Evolutionary conservation across 2,113 vertebrate genomes (phyloP), one percentile per base, ranked within the genome.

Genomic region (Pantherophis guttatus): DNA sequence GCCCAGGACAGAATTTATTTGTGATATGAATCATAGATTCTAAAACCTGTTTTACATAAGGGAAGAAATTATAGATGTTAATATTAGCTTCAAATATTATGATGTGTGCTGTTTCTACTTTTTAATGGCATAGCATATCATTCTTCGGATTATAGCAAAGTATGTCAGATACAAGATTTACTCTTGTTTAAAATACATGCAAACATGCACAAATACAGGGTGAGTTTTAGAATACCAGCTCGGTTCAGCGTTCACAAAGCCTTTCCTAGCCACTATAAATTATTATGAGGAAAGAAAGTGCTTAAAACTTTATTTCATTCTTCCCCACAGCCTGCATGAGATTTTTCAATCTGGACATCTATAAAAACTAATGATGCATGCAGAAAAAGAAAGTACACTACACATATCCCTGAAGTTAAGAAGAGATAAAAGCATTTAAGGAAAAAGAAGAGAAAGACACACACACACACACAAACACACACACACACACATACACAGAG

Each of bases 171-270:
- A 86, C 48, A 86, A 86, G 19, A 85, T 90, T 93, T 90, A 10
- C 12, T 52, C 87, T 52, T 53, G 44, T 39, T 39, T 86, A 59
- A 86, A 65, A 44, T 10, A n/a, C 59, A 39, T 10, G 13, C 15
- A 50, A 70, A 58, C 39, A 81, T 33, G 44, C 8, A 24, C 17
- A 39, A 8, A 50, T 70, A 58, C 53, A 89, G 12, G 29, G 88
- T 52, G 26, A 50, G 6, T 62, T 87, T 59, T 33, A 55, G 53
- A 94, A 55, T 70, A 57, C 91, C 88, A 92, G 91, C 29, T 53
- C 93, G 88, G 90, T 92, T 95, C 94, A 87, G 4, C 89, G 93
- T 94, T 95, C 93, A 93, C 44, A 44, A 94, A 89, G 95, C 57
- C 62, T 89, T 50, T 94, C 52, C 70, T 48, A 91, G 92, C 91